A percentile compares a stretch with the other conserved stretches of the same genome.
Conservation (phyloP, 2,888 invertebrate species). For the Lacanobia wlatinum region DNA sequence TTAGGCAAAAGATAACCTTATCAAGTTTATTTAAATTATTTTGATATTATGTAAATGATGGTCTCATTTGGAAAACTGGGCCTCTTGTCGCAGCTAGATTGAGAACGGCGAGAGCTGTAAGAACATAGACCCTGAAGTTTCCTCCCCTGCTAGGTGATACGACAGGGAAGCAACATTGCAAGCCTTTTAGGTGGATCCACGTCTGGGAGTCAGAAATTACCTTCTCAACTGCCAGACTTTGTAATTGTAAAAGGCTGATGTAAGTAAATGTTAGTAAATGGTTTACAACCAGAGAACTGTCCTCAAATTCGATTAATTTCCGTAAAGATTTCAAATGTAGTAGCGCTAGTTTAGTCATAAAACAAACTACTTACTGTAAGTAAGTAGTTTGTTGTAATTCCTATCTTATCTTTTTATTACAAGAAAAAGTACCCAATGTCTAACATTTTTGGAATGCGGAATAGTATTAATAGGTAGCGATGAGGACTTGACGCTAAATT, state of each 20-base stretch:
- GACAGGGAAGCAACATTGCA: neutral
- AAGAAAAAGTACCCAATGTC: neutral
- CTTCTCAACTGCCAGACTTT: too few relatives aligned
- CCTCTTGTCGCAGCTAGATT: neutral
- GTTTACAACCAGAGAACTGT: neutral
- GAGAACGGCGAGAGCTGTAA: neutral
- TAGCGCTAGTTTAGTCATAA: neutral
- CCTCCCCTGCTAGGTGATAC: too few relatives aligned
- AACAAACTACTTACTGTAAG: slow-evolving; percentile 33
- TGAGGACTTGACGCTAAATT: neutral
- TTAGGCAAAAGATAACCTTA: slow-evolving; percentile 47
- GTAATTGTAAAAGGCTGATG: neutral
- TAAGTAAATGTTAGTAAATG: neutral
- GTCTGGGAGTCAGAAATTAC: neutral
- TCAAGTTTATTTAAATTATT: slow-evolving; percentile 53
- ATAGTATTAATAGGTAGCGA: neutral
- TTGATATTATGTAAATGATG: slow-evolving; percentile 34
- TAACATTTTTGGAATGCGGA: slow-evolving; percentile 20
- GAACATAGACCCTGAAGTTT: neutral
- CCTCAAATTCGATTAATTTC: neutral
- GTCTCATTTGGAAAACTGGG: neutral
- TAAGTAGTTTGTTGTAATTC: slow-evolving; percentile 20
- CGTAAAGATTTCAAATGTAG: neutral
- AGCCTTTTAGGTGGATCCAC: neutral
- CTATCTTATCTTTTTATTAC: slow-evolving; percentile 33